Evolutionary conservation across 2,888 invertebrate genomes (phyloP), one percentile per base, ranked within the genome.

Genomic region (Napeogenes inachia): DNA sequence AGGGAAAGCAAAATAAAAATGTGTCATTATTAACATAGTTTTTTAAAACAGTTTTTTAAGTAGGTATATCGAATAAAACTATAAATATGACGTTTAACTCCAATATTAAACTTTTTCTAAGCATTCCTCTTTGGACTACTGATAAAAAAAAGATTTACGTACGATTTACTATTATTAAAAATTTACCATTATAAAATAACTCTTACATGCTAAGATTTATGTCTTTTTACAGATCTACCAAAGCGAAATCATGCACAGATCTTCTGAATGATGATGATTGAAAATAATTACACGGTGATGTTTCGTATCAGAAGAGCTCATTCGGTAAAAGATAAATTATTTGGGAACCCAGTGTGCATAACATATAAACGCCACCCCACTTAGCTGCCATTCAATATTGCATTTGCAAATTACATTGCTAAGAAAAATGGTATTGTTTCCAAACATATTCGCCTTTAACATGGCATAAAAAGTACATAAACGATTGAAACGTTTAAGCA

Each of bases 181-280:
- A n/a, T n/a, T n/a, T 45, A 10, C 10, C 13, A 3, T 4, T 47
- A 47, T n/a, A 13, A 13, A 47, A 13, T n/a, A n/a, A 6, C 13
- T 47, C 0, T 4, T 5, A 2, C 21, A 47, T n/a, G 4, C n/a
- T 13, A 47, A 47, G 13, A 47, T 47, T 13, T 13, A 13, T 46
- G 47, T 67, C 53, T 67, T 71, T 73, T 93, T 93, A 71, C 91
- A 94, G 94, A 81, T 89, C 92, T 68, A 89, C 91, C 80, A 94
- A 94, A 91, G 93, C 94, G 53, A 94, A 94, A 85, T 94, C 94
- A 65, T 94, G 94, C 83, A 93, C 94, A 78, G 94, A 94, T 85
- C 92, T 94, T 71, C 88, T 93, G 50, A 92, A 93, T 70, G 89
- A 91, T 71, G 92, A 92, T 69, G 87, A 92, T 73, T 92, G 81